Evolutionary conservation across 2,113 vertebrate species (phyloP), one percentile per base, ranked within the genome.

Genomic region (Capricornis sumatraensis): DNA sequence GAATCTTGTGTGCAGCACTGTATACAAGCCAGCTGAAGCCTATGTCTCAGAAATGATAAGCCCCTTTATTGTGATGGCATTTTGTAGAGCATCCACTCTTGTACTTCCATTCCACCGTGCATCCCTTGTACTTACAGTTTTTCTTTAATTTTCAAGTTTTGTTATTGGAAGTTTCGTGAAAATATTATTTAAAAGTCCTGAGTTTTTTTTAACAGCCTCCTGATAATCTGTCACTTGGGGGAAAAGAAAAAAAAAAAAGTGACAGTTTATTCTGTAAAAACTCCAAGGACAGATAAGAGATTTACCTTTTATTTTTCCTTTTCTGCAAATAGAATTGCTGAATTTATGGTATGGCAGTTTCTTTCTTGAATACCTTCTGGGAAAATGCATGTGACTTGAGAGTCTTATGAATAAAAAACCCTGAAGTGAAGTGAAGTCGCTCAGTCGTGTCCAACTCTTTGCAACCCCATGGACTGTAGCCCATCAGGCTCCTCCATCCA

Each of bases 181-280:
- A 96, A 27, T 89, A 82, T 96, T 97, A 96, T 89, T 97, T 94
- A 45, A 94, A 97, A 91, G 90, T 97, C 94, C 87, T 90, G 74
- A 81, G 47, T 97, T 83, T 92, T 96, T 67, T 36, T 71, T 71
- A 98, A 93, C 43, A 92, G 76, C 21, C 71, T 95, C 53, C 4
- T 90, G 58, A 95, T 98, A 97, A 97, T 96, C 79, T 98, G 55
- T 95, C 76, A 79, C 87, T 78, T 36, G 67, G 47, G 79, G 92
- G 5, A 97, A 93, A 94, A 57, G n/a, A 25, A 81, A 74, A 92
- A 78, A 36, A 36, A 60, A 36, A 27, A 53, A 6, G 64, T 60
- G 64, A 52, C 4, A 81, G 30, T 90, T 47, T 82, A 88, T 71
- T 43, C 64, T 85, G 11, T 84, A 47, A 71, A 93, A 94, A 95